Percentiles rank a stretch among this genome's conserved stretches.
Conservation (phyloP, 2,888 invertebrate genomes). For the Gryllus longicercus region DNA sequence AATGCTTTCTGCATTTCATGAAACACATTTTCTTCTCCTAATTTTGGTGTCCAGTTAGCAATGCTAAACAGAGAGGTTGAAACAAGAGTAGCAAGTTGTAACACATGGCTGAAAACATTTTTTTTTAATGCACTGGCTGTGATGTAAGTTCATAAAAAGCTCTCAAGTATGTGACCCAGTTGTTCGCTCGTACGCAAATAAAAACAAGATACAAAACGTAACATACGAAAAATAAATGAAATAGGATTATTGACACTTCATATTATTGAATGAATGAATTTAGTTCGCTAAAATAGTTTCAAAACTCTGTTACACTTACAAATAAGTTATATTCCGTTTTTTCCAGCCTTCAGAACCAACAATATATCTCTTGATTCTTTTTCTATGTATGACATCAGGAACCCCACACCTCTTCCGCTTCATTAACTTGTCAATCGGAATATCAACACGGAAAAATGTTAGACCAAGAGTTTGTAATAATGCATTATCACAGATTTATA, state of each 20-base stretch:
- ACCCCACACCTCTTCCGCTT: constrained; percentile 67
- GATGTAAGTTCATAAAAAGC: not conserved
- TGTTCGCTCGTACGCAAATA: too few species aligned
- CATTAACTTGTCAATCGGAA: constrained; percentile 55
- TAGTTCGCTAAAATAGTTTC: too few species aligned
- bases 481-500: too few species aligned
- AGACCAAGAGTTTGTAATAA: too few species aligned
- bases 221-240: too few species aligned
- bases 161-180: too few species aligned
- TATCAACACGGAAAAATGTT: not conserved
- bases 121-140: constrained; percentile 20
- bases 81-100: too few species aligned
- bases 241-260: too few species aligned
- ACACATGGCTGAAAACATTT: too few species aligned
- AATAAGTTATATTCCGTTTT: constrained; percentile 64
- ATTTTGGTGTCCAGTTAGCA: constrained; percentile 63
- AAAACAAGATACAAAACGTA: too few species aligned
- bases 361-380: constrained; percentile 56
- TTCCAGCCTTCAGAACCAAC: constrained; percentile 64
- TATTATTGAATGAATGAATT: too few species aligned
- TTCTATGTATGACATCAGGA: constrained; percentile 56
- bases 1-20: constrained; percentile 60
- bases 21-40: constrained; percentile 56
- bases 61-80: constrained; percentile 50
- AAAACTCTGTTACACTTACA: constrained; percentile 50